Percentiles rank a stretch among this genome's conserved stretches.
Conservation (phyloP, 1,140 invertebrate species). For the Acromyrmex echinatior region DNA sequence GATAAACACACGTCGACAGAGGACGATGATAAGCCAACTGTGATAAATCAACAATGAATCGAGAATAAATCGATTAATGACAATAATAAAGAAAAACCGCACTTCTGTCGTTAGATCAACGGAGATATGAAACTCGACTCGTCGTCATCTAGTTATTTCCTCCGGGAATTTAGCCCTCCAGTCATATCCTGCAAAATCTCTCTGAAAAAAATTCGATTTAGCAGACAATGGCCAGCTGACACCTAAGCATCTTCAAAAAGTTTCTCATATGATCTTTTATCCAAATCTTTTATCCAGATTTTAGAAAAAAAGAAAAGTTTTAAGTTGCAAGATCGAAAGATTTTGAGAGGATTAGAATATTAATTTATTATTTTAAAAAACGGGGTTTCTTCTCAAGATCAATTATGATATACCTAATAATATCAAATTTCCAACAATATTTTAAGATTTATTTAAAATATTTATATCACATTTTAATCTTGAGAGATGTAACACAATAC, state of each 20-base stretch:
- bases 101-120: conserved; percentile 9
- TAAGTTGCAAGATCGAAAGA: neutral
- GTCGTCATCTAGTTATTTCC: conserved; percentile 4
- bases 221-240: neutral
- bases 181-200: neutral
- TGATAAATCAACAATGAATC: conserved; percentile 35
- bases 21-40: conserved; percentile 2
- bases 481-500: neutral
- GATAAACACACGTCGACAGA: conserved; percentile 22
- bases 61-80: conserved; percentile 50
- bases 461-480: neutral
- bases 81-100: conserved; percentile 13
- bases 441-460: neutral
- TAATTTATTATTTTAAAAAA: neutral
- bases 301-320: neutral
- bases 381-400: neutral
- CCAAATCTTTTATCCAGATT: neutral
- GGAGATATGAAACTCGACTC: neutral
- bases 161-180: neutral
- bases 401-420: neutral
- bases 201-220: conserved; percentile 46
- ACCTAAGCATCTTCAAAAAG: neutral
- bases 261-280: conserved; percentile 14
- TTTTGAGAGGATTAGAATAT: neutral
- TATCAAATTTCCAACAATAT: neutral